Base-by-base conservation (phyloP, 2,888 invertebrate genomes). In the Drosophila melanosoma region DNA sequence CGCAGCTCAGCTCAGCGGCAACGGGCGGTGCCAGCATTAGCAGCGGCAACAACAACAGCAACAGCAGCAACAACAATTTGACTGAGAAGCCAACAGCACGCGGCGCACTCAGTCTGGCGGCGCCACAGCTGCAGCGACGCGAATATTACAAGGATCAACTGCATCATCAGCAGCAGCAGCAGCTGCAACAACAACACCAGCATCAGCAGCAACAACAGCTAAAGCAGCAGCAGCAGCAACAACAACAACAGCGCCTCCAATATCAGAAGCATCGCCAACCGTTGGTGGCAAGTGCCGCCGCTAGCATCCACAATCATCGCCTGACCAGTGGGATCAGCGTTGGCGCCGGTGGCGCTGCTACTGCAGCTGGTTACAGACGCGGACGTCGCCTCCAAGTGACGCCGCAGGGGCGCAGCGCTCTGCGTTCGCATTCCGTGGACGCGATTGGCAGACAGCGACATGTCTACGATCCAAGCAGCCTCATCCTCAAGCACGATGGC, bases 371-470 rank as follows among this genome's bases (percentile, higher is more conserved):
- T 62, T 93, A 90, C 79, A 89, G 93, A 33, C 91, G 93, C 62
- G 89, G 84, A 38, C 88, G 84, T 1, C 81, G 88, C 8, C 51
- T 87, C 36, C 88, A 84, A 11, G 59, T 85, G 57, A 67, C 83
- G 20, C 81, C 88, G 20, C 69, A 72, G 3, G 69, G 74, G 8
- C 76, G 84, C 11, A 66, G 83, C 51, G 90, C 87, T 68, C 59
- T 90, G 66, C 91, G 93, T 65, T 93, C 93, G 23, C 93, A 93
- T 82, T 93, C 93, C 26, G 92, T 93, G 62, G 93, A 93, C 73
- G 92, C 93, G 74, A 92, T 93, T 75, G 92, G 92, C 69, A 91
- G 92, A 32, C 87, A 90, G 67, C 82, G 76, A 49, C 80, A 76
- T 33, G 85, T 83, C 65, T 91, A 91, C 51, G 92, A 91, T 81